Evolutionary conservation across 2,888 invertebrate species (phyloP).

Genomic region (Philopedon plagiatum): DNA sequence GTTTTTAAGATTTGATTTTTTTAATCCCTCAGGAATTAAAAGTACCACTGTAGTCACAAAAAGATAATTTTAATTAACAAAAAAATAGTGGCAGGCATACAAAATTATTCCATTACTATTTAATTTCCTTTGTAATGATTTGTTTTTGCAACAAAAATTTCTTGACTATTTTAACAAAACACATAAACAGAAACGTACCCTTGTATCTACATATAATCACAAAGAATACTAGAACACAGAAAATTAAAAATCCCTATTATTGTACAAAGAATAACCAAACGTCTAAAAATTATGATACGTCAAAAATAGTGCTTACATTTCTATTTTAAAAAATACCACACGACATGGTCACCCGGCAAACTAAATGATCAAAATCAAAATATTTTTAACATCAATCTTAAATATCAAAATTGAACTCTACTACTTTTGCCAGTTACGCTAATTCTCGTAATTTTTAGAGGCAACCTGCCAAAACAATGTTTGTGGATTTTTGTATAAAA

Average conservation of each 20-base stretch:
- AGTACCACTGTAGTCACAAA: too few relatives aligned
- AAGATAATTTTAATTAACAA: too few relatives aligned
- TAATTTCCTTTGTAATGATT: too few relatives aligned
- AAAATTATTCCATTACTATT: too few relatives aligned
- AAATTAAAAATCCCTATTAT: too few relatives aligned
- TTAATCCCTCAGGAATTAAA: too few relatives aligned
- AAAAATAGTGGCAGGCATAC: too few relatives aligned
- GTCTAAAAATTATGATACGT: not conserved
- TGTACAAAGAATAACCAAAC: not conserved
- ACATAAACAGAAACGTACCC: too few relatives aligned
- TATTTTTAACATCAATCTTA: constrained; percentile 12
- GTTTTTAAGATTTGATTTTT: too few relatives aligned
- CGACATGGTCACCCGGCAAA: constrained; percentile 9
- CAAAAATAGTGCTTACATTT: not conserved
- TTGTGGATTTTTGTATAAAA: not conserved
- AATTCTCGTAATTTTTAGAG: not conserved
- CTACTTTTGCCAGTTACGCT: not conserved
- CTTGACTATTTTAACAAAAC: too few relatives aligned
- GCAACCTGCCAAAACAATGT: constrained; percentile 6
- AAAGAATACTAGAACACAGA: not conserved
- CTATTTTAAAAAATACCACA: not conserved
- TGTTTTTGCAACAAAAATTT: too few relatives aligned
- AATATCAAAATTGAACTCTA: constrained; percentile 3
- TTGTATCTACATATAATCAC: constrained; percentile 57
- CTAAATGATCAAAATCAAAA: constrained; percentile 8